Evolutionary conservation across 1,140 invertebrate species (phyloP).

Genomic region (Rhopalosiphum maidis): DNA sequence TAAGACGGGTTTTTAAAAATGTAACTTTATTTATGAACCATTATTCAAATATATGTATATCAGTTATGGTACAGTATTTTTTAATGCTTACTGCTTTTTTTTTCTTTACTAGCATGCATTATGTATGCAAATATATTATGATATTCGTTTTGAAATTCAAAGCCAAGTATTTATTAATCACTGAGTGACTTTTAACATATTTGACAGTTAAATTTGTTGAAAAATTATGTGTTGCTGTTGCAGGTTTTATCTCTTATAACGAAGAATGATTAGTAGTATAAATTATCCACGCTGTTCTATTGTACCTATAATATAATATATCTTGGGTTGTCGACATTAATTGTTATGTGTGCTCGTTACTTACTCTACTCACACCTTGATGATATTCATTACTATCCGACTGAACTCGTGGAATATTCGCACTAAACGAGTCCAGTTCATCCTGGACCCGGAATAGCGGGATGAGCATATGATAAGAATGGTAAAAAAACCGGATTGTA

Average conservation of each 20-base stretch:
- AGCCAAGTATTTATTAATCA: not conserved
- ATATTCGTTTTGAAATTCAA: not conserved
- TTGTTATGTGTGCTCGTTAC: slow-evolving; percentile 23
- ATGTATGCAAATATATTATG: not conserved
- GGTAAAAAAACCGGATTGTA: not conserved
- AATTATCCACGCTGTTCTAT: not conserved
- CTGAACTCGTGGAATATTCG: not conserved
- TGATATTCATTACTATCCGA: not conserved
- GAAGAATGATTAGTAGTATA: slow-evolving; percentile 26
- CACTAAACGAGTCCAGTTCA: not conserved
- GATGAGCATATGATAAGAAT: not conserved
- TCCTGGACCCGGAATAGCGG: not conserved
- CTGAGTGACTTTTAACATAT: not conserved
- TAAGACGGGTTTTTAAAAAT: not conserved
- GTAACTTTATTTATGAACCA: not conserved
- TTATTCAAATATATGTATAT: not conserved
- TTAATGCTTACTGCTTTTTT: not conserved
- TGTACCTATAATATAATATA: not conserved
- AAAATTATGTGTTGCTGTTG: not conserved
- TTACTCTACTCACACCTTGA: slow-evolving; percentile 32
- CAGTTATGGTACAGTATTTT: not conserved
- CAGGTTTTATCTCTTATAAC: not conserved
- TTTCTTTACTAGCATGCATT: not conserved
- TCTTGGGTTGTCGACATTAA: not conserved
- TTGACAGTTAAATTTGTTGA: slow-evolving; percentile 1